These are phyloP conservation scores for Epinotia bilunana DNA, from an alignment of 2,888 invertebrate species.

Conservation along the genomic window DNA sequence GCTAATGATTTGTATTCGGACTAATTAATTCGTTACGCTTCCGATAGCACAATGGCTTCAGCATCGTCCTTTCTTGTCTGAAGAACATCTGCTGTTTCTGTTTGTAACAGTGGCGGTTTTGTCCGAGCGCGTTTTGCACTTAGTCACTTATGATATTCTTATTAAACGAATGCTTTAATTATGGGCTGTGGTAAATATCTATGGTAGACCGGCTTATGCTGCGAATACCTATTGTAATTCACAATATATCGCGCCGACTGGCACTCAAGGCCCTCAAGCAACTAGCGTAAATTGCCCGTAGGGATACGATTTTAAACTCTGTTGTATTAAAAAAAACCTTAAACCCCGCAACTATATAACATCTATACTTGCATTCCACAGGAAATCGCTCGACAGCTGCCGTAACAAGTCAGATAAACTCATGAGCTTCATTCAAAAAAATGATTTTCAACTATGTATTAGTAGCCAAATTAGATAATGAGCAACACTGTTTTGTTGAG, in stretches of 20 bases:
- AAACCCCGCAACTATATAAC: no score
- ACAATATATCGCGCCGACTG: background rate
- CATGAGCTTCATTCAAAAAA: no score
- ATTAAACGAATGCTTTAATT: slow-evolving; percentile 3
- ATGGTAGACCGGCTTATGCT: background rate
- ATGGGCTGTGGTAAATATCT: background rate
- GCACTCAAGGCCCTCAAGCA: background rate
- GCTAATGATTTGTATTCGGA: slow-evolving; percentile 27
- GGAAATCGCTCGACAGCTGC: no score
- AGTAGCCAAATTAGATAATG: no score
- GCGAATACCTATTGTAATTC: background rate
- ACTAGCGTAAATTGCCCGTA: background rate
- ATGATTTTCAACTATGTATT: no score
- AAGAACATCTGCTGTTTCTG: background rate
- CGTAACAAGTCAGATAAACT: no score
- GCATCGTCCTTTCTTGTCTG: background rate
- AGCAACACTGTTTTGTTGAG: no score
- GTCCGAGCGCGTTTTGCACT: background rate
- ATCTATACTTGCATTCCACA: no score
- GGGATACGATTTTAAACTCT: background rate
- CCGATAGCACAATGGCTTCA: slow-evolving; percentile 12
- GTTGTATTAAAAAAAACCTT: background rate
- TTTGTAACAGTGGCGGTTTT: background rate
- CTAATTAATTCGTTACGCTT: slow-evolving; percentile 32
- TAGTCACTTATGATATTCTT: background rate